Evolutionary conservation across 2,797 vertebrate genomes (phyloP).

Genomic region (Oreochromis mossambicus): DNA sequence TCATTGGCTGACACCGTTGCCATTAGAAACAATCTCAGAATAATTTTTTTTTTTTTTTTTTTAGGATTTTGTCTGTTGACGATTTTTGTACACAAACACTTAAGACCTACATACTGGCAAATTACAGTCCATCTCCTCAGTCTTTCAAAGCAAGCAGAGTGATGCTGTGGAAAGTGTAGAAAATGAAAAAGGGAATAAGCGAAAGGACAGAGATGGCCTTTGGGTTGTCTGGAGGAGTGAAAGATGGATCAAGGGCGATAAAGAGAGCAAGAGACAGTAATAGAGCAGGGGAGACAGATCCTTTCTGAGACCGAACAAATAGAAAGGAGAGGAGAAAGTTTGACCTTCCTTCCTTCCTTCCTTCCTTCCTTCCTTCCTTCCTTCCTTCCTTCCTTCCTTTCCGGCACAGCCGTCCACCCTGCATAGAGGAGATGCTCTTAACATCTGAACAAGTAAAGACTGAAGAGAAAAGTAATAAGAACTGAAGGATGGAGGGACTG

Average conservation of each 20-base stretch:
- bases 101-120: constrained; percentile 38
- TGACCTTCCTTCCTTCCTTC: background rate
- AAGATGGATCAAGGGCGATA: background rate
- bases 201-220: background rate
- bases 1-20: constrained; percentile 18
- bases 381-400: background rate
- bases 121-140: constrained; percentile 26
- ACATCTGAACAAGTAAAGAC: background rate
- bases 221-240: background rate
- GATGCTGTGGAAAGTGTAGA: background rate
- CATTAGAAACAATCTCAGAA: constrained; percentile 9
- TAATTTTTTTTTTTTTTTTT: background rate
- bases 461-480: background rate
- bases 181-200: background rate
- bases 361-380: background rate
- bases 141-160: background rate
- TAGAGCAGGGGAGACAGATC: background rate
- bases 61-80: background rate
- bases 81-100: constrained; percentile 42
- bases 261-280: constrained; percentile 7
- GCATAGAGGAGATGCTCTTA: background rate
- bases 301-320: background rate
- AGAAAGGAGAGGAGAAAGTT: background rate
- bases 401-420: background rate
- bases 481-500: background rate